Conservation (phyloP, 2,113 vertebrate species). For the Dasyurus viverrinus region DNA sequence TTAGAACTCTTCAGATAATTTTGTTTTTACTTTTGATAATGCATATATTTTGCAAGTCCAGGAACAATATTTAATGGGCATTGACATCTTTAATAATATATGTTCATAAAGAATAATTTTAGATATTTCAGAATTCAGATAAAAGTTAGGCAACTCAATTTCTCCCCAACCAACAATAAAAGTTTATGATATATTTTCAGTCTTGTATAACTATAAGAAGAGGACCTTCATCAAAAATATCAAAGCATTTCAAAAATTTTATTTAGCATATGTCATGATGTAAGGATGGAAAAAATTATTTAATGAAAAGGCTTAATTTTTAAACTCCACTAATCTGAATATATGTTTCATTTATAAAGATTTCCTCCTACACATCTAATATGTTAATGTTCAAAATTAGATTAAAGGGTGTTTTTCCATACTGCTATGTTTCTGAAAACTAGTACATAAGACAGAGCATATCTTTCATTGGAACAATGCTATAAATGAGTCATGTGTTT, state of each 20-base stretch:
- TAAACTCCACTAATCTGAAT: no score
- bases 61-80: no score
- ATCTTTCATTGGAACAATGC: not conserved
- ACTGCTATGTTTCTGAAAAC: not conserved
- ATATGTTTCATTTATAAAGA: no score
- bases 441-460: not conserved
- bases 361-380: no score
- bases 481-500: not conserved
- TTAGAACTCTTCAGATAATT: not conserved
- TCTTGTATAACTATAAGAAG: not conserved
- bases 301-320: no score
- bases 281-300: no score
- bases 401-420: not conserved
- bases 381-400: not conserved
- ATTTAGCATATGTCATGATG: no score
- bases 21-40: not conserved
- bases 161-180: not conserved
- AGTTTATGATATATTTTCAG: not conserved
- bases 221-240: not conserved
- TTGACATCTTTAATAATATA: not conserved
- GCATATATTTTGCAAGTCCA: no score
- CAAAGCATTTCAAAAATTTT: no score
- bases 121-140: not conserved
- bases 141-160: not conserved
- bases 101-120: not conserved